Evolutionary conservation across 2,888 invertebrate species (phyloP).

Genomic region (Limulus polyphemus): DNA sequence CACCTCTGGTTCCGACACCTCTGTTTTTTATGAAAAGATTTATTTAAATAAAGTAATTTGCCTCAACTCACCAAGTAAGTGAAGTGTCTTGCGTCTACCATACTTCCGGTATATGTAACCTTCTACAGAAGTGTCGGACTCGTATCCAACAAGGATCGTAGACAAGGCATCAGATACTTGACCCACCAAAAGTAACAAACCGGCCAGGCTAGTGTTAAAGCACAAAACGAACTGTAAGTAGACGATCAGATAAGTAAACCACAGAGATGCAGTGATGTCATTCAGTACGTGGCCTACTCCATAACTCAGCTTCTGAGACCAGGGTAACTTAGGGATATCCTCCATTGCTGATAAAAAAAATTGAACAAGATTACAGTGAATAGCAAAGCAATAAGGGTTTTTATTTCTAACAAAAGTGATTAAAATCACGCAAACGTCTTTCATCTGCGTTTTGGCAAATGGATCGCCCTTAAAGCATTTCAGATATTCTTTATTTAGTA

Average conservation of each 20-base stretch:
- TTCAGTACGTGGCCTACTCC: slow-evolving; percentile 77
- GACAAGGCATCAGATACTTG: slow-evolving; percentile 44
- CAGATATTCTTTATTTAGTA: too few relatives aligned
- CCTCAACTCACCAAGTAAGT: slow-evolving; percentile 18
- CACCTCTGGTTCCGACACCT: too few relatives aligned
- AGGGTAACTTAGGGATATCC: slow-evolving; percentile 16
- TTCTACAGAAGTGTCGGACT: slow-evolving; percentile 33
- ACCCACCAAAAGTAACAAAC: slow-evolving; percentile 59
- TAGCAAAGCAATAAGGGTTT: too few relatives aligned
- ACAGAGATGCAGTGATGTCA: slow-evolving; percentile 83
- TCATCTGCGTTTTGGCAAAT: too few relatives aligned
- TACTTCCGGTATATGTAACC: slow-evolving; percentile 8
- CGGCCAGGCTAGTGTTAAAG: slow-evolving; percentile 41
- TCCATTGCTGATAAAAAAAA: too few relatives aligned
- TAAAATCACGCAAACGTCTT: too few relatives aligned
- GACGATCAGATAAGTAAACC: slow-evolving; percentile 82
- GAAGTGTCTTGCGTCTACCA: slow-evolving; percentile 19
- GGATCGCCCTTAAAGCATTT: too few relatives aligned
- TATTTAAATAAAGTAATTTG: too few relatives aligned
- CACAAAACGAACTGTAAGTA: slow-evolving; percentile 46
- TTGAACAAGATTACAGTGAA: too few relatives aligned
- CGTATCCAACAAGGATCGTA: slow-evolving; percentile 43
- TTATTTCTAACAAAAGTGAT: too few relatives aligned
- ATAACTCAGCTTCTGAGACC: slow-evolving; percentile 44
- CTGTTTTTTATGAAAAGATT: too few relatives aligned